Base-by-base conservation (phyloP, 2,113 vertebrate genomes). In the Ammodytes marinus region DNA sequence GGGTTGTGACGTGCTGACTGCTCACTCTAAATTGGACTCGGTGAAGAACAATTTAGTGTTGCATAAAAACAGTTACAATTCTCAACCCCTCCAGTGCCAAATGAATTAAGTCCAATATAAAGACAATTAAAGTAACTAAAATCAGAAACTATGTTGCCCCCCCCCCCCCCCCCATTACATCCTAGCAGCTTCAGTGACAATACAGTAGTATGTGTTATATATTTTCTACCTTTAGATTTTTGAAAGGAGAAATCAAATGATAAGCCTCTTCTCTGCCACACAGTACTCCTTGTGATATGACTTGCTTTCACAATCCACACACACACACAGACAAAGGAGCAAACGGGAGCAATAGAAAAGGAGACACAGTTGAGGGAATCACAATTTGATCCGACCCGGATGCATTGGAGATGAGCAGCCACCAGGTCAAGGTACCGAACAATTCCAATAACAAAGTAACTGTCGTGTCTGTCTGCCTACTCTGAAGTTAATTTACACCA, bases 101-200 rank as follows among this genome's bases (percentile, higher is more conserved):
- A 92, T 88, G 91, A 89, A 93, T 93, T 83, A 94, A 90, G 89
- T 63, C 82, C 82, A 88, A 94, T 92, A 93, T 87, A 84, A n/a
- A 83, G 86, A 83, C 80, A 91, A 90, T 88, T 84, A 91, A 85
- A 87, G 74, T 45, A 74, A 79, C 77, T 81, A 84, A 87, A 87
- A 69, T 58, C 47, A 77, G 63, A 88, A 82, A 80, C 15, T 64
- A 63, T 45, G 8, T 65, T 68, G 67, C 2, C 35, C 0, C 13
- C 45, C 19, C n/a, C 55, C 5, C 42, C 8, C 14, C 13, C 19
- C 39, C 37, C 45, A 57, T 43, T 59, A 8, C 11, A n/a, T 11
- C 49, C 61, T 42, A 69, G 53, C 27, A n/a, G 80, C 12, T 68
- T 67, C 46, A 72, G 5, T 64, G n/a, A 53, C 52, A 45, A 49